Conservation (phyloP, 2,113 vertebrate species). For the Paedocypris sp. region DNA sequence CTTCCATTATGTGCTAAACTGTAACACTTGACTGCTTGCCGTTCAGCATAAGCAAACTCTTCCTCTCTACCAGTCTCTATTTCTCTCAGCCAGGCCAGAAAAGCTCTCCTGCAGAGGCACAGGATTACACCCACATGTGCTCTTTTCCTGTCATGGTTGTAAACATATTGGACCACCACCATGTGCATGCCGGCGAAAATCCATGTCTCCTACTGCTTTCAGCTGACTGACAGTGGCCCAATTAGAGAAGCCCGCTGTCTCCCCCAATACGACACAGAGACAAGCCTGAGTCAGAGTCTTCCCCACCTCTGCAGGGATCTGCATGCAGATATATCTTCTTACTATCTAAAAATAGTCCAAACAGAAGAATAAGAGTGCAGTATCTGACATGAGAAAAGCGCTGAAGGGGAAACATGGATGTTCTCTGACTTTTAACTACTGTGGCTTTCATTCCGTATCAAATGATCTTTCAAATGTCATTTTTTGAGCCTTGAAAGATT, state of each 20-base stretch:
- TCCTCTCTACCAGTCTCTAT: not conserved
- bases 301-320: constrained; percentile 5
- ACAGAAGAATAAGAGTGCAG: not conserved
- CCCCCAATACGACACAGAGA: constrained; percentile 1
- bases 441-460: too few species aligned
- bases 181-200: constrained; percentile 18
- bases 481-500: not conserved
- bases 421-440: not conserved
- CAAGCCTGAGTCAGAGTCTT: constrained; percentile 9
- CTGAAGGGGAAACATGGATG: not conserved
- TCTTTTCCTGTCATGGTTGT: constrained; percentile 29
- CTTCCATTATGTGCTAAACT: constrained; percentile 19
- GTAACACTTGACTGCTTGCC: constrained; percentile 14
- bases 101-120: constrained; percentile 27
- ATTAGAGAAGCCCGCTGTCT: constrained; percentile 30
- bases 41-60: constrained; percentile 2
- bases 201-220: constrained; percentile 30
- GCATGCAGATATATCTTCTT: not conserved
- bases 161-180: constrained; percentile 24
- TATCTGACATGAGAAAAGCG: constrained; percentile 12
- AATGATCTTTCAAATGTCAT: too few species aligned
- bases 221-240: constrained; percentile 33
- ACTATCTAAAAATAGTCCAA: constrained; percentile 26
- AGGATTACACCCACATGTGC: constrained; percentile 34
- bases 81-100: not conserved